These are phyloP conservation scores for Leptocoma aspasia DNA, from an alignment of 2,113 vertebrate genomes.

Conservation along the genomic window DNA sequence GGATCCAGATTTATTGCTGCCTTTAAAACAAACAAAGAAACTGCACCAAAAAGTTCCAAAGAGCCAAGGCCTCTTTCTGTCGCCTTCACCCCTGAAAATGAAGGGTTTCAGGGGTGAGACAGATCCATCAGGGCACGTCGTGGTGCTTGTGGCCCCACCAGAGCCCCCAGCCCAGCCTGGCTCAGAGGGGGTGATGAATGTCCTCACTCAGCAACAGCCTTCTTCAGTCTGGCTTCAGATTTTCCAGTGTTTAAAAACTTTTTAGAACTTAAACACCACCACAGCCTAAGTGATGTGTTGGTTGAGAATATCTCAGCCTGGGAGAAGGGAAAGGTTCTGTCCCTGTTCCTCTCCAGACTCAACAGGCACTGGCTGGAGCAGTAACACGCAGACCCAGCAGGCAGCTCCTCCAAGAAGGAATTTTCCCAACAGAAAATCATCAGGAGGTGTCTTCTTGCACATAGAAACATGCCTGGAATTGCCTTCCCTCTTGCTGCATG, in stretches of 20 bases:
- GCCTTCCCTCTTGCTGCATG: not conserved
- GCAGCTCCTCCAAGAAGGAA: not conserved
- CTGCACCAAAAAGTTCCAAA: fast-evolving
- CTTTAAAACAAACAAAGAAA: not conserved
- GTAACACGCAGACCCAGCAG: not conserved
- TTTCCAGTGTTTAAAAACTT: not conserved
- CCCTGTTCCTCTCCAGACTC: fast-evolving
- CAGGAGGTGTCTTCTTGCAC: conserved; percentile 17
- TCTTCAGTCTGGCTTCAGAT: not conserved
- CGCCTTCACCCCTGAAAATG: not conserved
- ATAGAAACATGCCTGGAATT: conserved; percentile 35
- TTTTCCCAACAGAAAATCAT: not conserved
- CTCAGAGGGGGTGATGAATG: fast-evolving
- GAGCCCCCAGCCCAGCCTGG: not conserved
- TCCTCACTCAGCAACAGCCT: fast-evolving
- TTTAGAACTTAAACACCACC: not conserved
- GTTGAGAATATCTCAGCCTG: not conserved
- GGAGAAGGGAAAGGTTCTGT: not conserved
- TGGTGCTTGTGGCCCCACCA: no score
- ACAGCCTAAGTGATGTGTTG: not conserved
- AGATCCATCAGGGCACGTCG: fast-evolving
- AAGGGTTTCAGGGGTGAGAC: not conserved
- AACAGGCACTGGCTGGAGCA: fast-evolving
- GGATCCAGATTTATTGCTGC: not conserved
- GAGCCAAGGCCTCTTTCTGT: not conserved